Conservation (phyloP, 2,888 invertebrate species). For the Sinelater perroti region DNA sequence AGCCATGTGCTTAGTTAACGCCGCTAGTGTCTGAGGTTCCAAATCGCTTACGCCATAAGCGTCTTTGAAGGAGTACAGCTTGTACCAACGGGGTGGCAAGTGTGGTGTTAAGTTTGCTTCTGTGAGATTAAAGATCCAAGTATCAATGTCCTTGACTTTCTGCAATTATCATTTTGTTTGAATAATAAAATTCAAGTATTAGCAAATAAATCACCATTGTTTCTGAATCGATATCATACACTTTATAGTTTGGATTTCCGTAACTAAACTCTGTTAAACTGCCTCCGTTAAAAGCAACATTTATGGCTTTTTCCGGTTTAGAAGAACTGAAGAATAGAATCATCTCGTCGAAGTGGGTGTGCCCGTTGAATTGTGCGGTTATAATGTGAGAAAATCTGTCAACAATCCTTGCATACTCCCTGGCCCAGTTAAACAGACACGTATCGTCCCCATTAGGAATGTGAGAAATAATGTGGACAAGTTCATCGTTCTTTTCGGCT, state of each 20-base stretch:
- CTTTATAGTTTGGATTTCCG: slow-evolving; percentile 66
- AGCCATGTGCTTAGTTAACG: slow-evolving; percentile 56
- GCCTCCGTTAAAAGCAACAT: slow-evolving; percentile 84
- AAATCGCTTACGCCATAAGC: slow-evolving; percentile 63
- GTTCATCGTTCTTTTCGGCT: slow-evolving; percentile 69
- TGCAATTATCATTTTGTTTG: background rate
- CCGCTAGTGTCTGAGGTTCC: slow-evolving; percentile 57
- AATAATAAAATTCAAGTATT: slow-evolving; percentile 1
- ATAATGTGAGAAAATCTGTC: slow-evolving; percentile 82
- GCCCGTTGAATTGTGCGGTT: slow-evolving; percentile 84
- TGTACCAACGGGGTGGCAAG: slow-evolving; percentile 73
- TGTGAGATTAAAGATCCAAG: slow-evolving; percentile 79
- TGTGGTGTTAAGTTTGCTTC: slow-evolving; percentile 70
- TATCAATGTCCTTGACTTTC: slow-evolving; percentile 72
- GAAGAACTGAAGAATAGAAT: slow-evolving; percentile 71
- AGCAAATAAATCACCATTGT: slow-evolving; percentile 50
- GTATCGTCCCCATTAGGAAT: slow-evolving; percentile 76
- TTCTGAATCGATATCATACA: slow-evolving; percentile 50
- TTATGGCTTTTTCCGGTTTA: slow-evolving; percentile 66
- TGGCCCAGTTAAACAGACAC: slow-evolving; percentile 74
- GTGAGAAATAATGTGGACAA: slow-evolving; percentile 86
- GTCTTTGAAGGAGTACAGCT: slow-evolving; percentile 75
- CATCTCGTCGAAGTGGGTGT: slow-evolving; percentile 80
- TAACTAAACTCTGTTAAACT: slow-evolving; percentile 73
- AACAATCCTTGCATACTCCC: slow-evolving; percentile 74